These are phyloP conservation scores for Amiota mariae DNA, from an alignment of 2,888 invertebrate species.

Conservation along the genomic window DNA sequence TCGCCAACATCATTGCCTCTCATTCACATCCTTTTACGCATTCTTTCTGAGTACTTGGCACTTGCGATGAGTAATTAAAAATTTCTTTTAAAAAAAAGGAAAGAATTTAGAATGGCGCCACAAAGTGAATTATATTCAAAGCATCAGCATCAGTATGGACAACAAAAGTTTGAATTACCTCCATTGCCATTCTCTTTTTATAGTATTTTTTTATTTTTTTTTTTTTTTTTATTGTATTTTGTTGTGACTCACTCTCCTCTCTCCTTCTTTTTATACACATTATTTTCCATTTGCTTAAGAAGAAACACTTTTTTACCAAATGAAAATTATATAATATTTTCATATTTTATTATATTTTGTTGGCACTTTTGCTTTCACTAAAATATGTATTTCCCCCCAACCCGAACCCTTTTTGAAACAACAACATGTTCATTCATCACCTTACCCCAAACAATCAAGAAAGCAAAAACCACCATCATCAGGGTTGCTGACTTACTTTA, in stretches of 20 bases:
- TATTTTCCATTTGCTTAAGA: not conserved
- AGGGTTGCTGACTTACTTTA: constrained; percentile 20
- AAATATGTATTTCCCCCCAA: no score
- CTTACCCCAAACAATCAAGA: no score
- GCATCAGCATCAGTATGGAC: not conserved
- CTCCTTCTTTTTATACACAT: no score
- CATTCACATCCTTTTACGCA: not conserved
- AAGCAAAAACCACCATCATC: no score
- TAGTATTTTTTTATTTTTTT: no score
- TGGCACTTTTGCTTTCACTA: constrained; percentile 22
- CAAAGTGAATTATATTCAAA: constrained; percentile 19
- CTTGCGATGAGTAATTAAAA: constrained; percentile 20
- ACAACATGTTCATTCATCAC: no score
- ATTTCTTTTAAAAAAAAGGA: constrained; percentile 3
- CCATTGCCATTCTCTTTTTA: no score
- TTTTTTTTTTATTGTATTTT: no score
- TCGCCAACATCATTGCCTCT: not conserved
- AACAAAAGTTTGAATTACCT: no score
- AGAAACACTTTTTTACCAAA: not conserved
- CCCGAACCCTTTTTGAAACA: no score
- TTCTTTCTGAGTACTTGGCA: not conserved
- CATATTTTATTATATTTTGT: constrained; percentile 3
- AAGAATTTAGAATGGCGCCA: not conserved
- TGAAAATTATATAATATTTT: constrained; percentile 13
- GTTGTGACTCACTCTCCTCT: no score